phyloP scores from a whole-genome alignment of 2,888 invertebrate species.

The Ophraella communa region DNA sequence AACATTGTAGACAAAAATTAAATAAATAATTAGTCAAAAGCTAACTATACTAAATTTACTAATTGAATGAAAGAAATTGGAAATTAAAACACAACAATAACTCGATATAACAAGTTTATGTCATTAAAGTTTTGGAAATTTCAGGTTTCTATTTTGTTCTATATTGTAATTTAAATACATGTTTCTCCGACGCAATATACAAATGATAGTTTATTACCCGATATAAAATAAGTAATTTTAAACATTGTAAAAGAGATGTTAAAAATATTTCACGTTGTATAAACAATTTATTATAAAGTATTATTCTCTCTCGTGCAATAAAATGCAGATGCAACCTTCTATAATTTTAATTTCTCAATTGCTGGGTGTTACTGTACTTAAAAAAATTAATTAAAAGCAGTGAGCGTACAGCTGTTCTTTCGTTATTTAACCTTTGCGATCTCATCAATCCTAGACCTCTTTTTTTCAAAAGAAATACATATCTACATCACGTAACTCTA shows the following conservation, averaged over 20 bases:
- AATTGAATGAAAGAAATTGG: too few species aligned
- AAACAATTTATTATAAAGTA: neutral
- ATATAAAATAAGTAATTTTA: neutral
- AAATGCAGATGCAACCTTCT: slow-evolving; percentile 1
- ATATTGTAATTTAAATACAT: too few species aligned
- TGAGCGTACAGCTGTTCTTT: slow-evolving; percentile 4
- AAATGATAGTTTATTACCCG: neutral
- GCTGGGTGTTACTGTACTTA: neutral
- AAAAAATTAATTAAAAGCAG: neutral
- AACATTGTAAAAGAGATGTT: neutral
- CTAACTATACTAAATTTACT: too few species aligned
- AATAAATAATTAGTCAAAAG: too few species aligned
- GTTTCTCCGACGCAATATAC: neutral
- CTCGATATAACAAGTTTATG: too few species aligned
- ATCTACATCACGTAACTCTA: neutral
- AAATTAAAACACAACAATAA: too few species aligned
- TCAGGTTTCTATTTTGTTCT: too few species aligned
- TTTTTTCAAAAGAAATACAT: neutral
- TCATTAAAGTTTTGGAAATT: too few species aligned
- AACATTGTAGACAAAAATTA: too few species aligned
- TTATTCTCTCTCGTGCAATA: neutral
- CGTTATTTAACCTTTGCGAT: slow-evolving; percentile 6
- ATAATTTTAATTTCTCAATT: slow-evolving; percentile 4
- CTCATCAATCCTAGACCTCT: slow-evolving; percentile 6
- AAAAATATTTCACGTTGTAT: neutral